Percentiles rank a stretch among this genome's conserved stretches.
phyloP scores from a whole-genome alignment of 2,888 invertebrate genomes.

The Chromoteleia sp. region DNA sequence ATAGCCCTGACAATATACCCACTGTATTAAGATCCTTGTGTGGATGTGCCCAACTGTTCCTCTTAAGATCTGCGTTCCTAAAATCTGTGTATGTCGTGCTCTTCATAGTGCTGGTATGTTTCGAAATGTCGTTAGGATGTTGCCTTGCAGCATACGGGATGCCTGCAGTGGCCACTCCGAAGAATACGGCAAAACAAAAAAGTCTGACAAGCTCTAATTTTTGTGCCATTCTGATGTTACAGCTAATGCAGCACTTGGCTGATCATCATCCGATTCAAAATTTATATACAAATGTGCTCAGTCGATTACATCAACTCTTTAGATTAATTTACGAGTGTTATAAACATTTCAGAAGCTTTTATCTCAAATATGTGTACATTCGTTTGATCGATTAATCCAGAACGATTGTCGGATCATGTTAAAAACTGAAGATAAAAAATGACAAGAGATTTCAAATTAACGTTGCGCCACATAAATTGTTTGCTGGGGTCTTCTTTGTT shows the following conservation, averaged over 20 bases:
- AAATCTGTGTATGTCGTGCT: background rate
- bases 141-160: constrained; percentile 28
- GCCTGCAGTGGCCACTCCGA: constrained; percentile 18
- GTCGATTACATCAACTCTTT: constrained; percentile 50
- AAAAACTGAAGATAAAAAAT: constrained; percentile 9
- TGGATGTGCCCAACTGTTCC: too few relatives aligned
- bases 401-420: constrained; percentile 38
- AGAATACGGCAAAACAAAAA: constrained; percentile 33
- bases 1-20: too few relatives aligned
- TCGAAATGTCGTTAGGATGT: constrained; percentile 2
- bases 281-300: constrained; percentile 62
- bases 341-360: constrained; percentile 49
- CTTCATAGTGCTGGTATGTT: background rate
- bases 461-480: background rate
- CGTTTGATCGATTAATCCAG: constrained; percentile 53
- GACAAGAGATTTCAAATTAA: constrained; percentile 5
- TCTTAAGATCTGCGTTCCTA: too few relatives aligned
- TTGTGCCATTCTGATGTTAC: constrained; percentile 55
- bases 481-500: constrained; percentile 35
- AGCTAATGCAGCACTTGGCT: constrained; percentile 61
- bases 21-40: constrained; percentile 26
- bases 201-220: constrained; percentile 26
- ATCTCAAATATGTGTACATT: constrained; percentile 58
- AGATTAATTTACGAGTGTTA: constrained; percentile 52
- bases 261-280: constrained; percentile 51